Evolutionary conservation across 2,888 invertebrate species (phyloP).

Genomic region (Synergus japonicus): DNA sequence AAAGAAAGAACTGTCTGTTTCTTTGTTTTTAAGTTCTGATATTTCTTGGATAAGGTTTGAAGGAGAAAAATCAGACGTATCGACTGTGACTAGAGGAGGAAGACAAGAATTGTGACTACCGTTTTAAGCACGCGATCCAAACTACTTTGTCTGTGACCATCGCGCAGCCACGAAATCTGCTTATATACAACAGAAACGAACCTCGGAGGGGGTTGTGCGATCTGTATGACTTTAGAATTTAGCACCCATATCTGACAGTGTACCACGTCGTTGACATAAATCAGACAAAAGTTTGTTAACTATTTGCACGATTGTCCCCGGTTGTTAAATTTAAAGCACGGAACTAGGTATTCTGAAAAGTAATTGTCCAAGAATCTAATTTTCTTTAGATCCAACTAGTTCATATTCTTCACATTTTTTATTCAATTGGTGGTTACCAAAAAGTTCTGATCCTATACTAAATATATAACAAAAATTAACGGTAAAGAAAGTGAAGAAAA

Average conservation of each 20-base stretch:
- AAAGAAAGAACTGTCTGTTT: neutral
- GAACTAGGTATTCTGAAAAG: neutral
- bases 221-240: conserved; percentile 50
- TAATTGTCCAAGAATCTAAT: conserved; percentile 19
- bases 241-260: conserved; percentile 56
- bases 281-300: conserved; percentile 52
- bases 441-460: neutral
- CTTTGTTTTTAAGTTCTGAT: neutral
- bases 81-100: conserved; percentile 61
- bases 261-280: conserved; percentile 60
- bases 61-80: conserved; percentile 56
- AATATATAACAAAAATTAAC: neutral
- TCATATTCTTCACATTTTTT: neutral
- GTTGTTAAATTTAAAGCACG: conserved; percentile 26
- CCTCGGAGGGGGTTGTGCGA: conserved; percentile 66
- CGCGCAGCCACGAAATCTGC: conserved; percentile 68
- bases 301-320: conserved; percentile 49
- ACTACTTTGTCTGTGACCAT: conserved; percentile 71
- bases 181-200: conserved; percentile 63
- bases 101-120: conserved; percentile 60
- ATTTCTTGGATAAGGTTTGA: neutral
- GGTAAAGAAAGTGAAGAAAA: neutral
- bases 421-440: neutral
- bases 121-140: conserved; percentile 72
- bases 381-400: neutral